These are phyloP conservation scores for Oceanodroma tethys DNA, from an alignment of 2,113 vertebrate genomes.

Conservation along the genomic window DNA sequence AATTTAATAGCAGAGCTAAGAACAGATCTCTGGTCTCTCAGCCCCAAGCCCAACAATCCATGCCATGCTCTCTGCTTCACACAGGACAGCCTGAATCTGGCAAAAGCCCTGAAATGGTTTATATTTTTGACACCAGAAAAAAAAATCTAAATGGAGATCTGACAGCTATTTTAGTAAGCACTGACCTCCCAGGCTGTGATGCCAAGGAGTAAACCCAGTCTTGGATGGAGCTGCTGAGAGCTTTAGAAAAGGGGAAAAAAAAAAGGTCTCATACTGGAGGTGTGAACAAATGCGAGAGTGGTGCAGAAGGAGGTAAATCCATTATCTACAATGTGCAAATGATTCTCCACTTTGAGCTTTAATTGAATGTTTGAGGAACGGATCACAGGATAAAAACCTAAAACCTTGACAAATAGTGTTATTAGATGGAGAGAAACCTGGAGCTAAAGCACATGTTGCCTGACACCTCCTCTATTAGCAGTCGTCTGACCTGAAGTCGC, in stretches of 20 bases:
- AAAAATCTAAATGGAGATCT: not conserved
- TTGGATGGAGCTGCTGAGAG: not conserved
- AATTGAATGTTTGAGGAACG: conserved; percentile 51
- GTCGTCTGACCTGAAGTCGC: not conserved
- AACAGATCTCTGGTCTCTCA: not conserved
- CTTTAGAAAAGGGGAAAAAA: not conserved
- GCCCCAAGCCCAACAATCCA: not conserved
- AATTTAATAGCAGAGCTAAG: conserved; percentile 20
- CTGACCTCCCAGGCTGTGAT: not conserved
- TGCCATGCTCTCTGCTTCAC: not conserved
- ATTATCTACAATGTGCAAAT: conserved; percentile 31
- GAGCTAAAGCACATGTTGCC: not conserved
- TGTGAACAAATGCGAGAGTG: not conserved
- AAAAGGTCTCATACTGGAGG: not conserved
- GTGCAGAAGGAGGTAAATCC: conserved; percentile 34
- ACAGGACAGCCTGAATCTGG: not conserved
- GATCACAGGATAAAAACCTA: conserved; percentile 46
- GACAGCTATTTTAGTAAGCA: not conserved
- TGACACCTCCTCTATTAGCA: conserved; percentile 6
- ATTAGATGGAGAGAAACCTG: conserved; percentile 17
- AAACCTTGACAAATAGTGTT: conserved; percentile 57
- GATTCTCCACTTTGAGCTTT: conserved; percentile 50
- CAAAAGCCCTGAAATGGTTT: not conserved
- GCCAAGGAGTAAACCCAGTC: not conserved
- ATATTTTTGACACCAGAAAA: not conserved